Conservation (phyloP, 2,888 invertebrate genomes). For the Mallateleia sp. region DNA sequence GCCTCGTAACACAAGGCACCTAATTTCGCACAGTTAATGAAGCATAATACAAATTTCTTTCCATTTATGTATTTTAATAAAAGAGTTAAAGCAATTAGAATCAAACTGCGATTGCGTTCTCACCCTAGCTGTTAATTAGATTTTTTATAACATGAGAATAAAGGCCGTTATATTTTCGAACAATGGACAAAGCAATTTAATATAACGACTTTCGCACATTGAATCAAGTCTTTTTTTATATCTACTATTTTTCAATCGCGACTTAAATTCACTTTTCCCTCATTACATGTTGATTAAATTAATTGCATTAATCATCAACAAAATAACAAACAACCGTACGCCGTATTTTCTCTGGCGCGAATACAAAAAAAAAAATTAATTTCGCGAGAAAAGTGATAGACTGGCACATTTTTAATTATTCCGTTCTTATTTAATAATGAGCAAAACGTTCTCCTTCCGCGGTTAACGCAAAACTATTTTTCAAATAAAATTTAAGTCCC, state of each 20-base stretch:
- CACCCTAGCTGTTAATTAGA: neutral
- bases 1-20: too few species aligned
- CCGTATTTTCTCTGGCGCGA: too few species aligned
- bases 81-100: neutral
- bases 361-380: too few species aligned
- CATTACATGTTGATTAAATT: too few species aligned
- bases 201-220: neutral
- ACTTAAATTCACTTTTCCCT: neutral
- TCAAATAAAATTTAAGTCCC: too few species aligned
- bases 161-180: neutral
- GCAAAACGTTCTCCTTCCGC: constrained; percentile 12
- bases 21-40: too few species aligned
- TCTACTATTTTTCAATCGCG: neutral
- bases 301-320: too few species aligned
- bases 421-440: neutral
- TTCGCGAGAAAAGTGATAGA: too few species aligned
- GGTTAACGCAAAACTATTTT: too few species aligned
- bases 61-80: neutral
- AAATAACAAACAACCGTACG: too few species aligned
- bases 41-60: neutral
- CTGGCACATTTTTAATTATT: constrained; percentile 3
- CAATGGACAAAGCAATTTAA: neutral
- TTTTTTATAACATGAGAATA: neutral
- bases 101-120: neutral
- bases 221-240: neutral